A percentile compares a stretch with the other conserved stretches of the same genome.
Evolutionary conservation across 2,888 invertebrate genomes (phyloP).

Genomic region (Cosmorhoe ocellata): DNA sequence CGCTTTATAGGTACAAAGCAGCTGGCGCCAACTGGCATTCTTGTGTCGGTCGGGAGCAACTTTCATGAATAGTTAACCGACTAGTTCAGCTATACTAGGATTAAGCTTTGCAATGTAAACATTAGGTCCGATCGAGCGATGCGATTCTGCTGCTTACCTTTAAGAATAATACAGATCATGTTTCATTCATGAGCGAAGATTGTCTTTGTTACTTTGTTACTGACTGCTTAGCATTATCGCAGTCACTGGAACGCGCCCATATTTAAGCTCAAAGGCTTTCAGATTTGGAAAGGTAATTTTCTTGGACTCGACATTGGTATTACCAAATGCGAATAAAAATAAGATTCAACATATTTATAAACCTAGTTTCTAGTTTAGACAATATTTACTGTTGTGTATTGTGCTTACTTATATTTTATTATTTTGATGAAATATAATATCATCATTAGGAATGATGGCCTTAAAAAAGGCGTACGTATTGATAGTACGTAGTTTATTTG

Average conservation of each 20-base stretch:
- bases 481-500: too few relatives aligned
- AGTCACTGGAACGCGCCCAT: slow-evolving; percentile 13
- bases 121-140: slow-evolving; percentile 42
- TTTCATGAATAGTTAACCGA: slow-evolving; percentile 77
- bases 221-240: slow-evolving; percentile 25
- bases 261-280: slow-evolving; percentile 2
- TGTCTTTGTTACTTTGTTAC: slow-evolving; percentile 11
- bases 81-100: slow-evolving; percentile 60
- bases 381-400: too few relatives aligned
- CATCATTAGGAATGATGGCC: too few relatives aligned
- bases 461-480: too few relatives aligned
- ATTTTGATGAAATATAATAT: too few relatives aligned
- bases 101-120: slow-evolving; percentile 51
- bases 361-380: not conserved
- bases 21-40: slow-evolving; percentile 74
- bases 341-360: not conserved
- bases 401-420: too few relatives aligned
- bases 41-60: slow-evolving; percentile 70
- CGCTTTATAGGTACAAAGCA: slow-evolving; percentile 25
- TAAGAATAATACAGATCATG: slow-evolving; percentile 40
- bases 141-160: slow-evolving; percentile 38
- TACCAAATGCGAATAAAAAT: too few relatives aligned
- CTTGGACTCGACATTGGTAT: too few relatives aligned
- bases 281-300: too few relatives aligned
- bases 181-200: slow-evolving; percentile 39